phyloP scores from a whole-genome alignment of 2,888 invertebrate genomes.

The Tetrapedia diversipes region DNA sequence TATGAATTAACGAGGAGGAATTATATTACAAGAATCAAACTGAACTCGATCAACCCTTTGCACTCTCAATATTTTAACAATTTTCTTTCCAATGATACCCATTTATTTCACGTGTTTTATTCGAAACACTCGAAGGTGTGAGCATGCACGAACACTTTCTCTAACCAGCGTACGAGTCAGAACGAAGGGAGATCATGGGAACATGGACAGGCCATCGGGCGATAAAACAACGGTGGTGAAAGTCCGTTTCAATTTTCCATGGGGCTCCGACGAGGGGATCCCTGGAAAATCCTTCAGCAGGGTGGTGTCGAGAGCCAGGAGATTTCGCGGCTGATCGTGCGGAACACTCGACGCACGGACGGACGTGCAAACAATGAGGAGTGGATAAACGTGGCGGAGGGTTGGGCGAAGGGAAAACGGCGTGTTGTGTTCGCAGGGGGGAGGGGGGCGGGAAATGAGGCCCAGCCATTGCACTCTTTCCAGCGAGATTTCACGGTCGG shows the following conservation, averaged over 20 bases:
- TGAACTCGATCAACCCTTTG: no score
- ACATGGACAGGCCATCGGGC: neutral
- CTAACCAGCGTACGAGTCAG: no score
- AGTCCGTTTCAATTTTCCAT: constrained; percentile 34
- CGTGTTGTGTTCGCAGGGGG: constrained; percentile 20
- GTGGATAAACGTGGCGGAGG: constrained; percentile 14
- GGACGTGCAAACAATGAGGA: constrained; percentile 42
- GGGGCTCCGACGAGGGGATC: constrained; percentile 5
- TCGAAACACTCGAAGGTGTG: no score
- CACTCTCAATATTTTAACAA: no score
- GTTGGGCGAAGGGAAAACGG: constrained; percentile 24
- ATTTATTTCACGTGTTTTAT: no score
- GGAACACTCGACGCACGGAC: constrained; percentile 23
- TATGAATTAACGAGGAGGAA: no score
- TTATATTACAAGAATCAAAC: no score
- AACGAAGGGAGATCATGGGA: neutral
- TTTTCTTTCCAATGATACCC: no score
- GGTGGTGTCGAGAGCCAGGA: constrained; percentile 30
- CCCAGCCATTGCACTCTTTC: constrained; percentile 22
- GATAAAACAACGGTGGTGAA: neutral
- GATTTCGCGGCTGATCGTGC: constrained; percentile 33
- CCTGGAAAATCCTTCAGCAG: constrained; percentile 3
- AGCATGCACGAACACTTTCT: no score
- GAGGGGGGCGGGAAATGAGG: constrained; percentile 29
- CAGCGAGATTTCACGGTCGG: constrained; percentile 30